Evolutionary conservation across 2,888 invertebrate genomes (phyloP), one percentile per base, ranked within the genome.

Genomic region (Frankliniella fusca): DNA sequence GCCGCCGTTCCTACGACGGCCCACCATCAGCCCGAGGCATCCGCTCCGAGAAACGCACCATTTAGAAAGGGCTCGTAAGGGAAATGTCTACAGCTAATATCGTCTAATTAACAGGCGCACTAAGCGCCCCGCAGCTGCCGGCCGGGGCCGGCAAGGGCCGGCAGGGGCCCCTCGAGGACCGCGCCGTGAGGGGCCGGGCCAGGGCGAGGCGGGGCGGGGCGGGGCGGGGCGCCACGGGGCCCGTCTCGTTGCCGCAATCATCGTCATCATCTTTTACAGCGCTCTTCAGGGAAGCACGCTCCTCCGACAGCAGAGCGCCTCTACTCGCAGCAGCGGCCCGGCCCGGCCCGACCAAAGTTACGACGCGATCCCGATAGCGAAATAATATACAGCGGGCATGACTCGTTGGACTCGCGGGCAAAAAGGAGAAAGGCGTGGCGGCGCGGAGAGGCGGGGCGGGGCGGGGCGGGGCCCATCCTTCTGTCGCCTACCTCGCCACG

Each of bases 301-400:
- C 70, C 70, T 23, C 70, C 54, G 54, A 15, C 54, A 11, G 54
- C 54, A 18, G 15, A 54, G 54, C 54, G 18, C n/a, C 61, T 15
- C 15, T n/a, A 15, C 20, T n/a, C 61, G 61, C 61, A 18, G 61
- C 18, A 18, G 61, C 61, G 15, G 54, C 54, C 18, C 54, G 54
- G 70, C 70, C 1, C 23, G 27, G 27, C 70, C 8, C 70, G 70
- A 54, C 70, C n/a, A 27, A 76, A 76, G 23, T 76, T 76, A 76
- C 27, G 70, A 76, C 70, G 70, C 70, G 70, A 76, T 76, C 27
- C 70, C 70, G 70, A 76, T 76, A 76, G 27, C 70, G 70, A 76
- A 76, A 76, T 76, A 76, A 76, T 76, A 12, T 76, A 76, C 70
- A 76, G 70, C 70, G 23, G n/a, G 12, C 12, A 76, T 27, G 12